Percentiles rank a stretch among this genome's conserved stretches.
These are phyloP conservation scores for Mythimna vitellina DNA, from an alignment of 2,888 invertebrate genomes.

Conservation along the genomic window DNA sequence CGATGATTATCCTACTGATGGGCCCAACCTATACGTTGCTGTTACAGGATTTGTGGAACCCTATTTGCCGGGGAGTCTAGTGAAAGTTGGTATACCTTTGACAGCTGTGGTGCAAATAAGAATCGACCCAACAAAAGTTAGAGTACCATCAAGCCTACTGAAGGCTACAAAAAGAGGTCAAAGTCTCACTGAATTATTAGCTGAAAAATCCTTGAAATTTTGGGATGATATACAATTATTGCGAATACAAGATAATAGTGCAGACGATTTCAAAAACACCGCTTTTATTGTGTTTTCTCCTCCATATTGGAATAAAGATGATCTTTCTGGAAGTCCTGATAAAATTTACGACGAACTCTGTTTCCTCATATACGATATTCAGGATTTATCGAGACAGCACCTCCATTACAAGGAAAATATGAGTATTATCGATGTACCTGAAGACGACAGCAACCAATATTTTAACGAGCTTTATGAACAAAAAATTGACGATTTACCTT, in stretches of 20 bases:
- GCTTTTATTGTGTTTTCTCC: constrained; percentile 85
- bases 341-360: constrained; percentile 89
- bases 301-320: constrained; percentile 79
- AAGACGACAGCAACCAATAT: constrained; percentile 62
- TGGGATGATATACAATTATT: constrained; percentile 83
- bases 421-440: constrained; percentile 79
- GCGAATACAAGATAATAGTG: constrained; percentile 75
- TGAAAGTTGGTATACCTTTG: constrained; percentile 83
- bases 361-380: constrained; percentile 88
- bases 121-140: constrained; percentile 73
- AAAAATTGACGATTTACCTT: constrained; percentile 74
- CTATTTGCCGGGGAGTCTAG: constrained; percentile 74
- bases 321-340: constrained; percentile 77
- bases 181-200: constrained; percentile 80
- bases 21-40: constrained; percentile 89
- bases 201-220: constrained; percentile 77
- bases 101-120: constrained; percentile 84
- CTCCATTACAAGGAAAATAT: constrained; percentile 85
- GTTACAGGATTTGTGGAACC: constrained; percentile 88
- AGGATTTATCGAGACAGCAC: constrained; percentile 88
- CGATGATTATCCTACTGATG: constrained; percentile 88
- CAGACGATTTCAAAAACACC: constrained; percentile 81
- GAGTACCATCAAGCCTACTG: constrained; percentile 76
- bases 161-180: constrained; percentile 81
- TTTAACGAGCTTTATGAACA: constrained; percentile 70